Conservation (phyloP, 2,797 vertebrate species). For the Fistularia commersonii region DNA sequence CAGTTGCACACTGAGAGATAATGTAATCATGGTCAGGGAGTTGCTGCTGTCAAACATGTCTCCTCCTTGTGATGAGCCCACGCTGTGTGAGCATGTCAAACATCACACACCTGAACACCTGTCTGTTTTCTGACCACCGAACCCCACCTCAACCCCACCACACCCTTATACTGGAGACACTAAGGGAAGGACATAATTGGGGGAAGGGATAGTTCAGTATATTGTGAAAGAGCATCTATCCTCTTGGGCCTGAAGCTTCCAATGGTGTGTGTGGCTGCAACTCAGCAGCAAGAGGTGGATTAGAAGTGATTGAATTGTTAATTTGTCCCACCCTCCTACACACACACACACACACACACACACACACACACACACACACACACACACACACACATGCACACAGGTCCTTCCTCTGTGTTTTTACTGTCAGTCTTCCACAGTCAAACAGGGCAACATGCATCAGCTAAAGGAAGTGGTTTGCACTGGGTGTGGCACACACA, state of each 20-base stretch:
- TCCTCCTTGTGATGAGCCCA: conserved; percentile 64
- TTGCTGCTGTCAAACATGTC: conserved; percentile 68
- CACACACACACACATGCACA: too few relatives aligned
- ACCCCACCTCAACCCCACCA: conserved; percentile 23
- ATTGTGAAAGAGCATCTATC: conserved; percentile 7
- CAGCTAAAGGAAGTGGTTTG: conserved; percentile 27
- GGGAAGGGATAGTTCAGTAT: conserved; percentile 14
- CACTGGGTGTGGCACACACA: conserved; percentile 6
- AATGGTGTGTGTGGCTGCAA: conserved; percentile 5
- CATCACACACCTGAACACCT: conserved; percentile 75
- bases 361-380: too few relatives aligned
- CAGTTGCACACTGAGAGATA: conserved; percentile 68
- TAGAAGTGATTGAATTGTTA: conserved; percentile 26
- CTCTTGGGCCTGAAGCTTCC: not conserved
- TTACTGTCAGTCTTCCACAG: too few relatives aligned
- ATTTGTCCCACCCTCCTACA: conserved; percentile 13
- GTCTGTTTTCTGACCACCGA: conserved; percentile 58
- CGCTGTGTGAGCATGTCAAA: conserved; percentile 75
- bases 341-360: too few relatives aligned
- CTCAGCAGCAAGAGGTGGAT: conserved; percentile 10
- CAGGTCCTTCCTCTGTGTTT: too few relatives aligned
- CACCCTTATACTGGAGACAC: conserved; percentile 20
- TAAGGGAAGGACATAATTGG: conserved; percentile 35
- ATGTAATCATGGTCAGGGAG: conserved; percentile 80
- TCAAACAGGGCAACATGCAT: conserved; percentile 1